Percentiles rank a stretch among this genome's conserved stretches.
phyloP scores from a whole-genome alignment of 2,113 vertebrate genomes.

The Vombatus ursinus region DNA sequence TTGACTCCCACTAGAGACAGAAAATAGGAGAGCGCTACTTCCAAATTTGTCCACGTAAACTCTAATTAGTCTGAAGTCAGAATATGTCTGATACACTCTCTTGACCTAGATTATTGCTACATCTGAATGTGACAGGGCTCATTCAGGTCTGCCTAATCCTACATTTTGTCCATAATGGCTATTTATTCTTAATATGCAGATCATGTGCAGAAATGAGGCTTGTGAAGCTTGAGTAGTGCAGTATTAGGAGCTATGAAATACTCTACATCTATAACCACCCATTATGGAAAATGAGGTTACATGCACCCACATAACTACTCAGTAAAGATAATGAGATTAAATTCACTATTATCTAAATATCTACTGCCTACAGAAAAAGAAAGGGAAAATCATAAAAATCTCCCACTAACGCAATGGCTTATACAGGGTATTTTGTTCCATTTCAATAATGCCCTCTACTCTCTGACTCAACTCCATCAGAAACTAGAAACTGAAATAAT shows the following conservation, averaged over 20 bases:
- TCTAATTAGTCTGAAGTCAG: background rate
- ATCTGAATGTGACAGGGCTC: constrained; percentile 7
- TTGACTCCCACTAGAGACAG: background rate
- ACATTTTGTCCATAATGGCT: background rate
- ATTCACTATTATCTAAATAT: constrained; percentile 54
- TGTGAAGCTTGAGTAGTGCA: constrained; percentile 10
- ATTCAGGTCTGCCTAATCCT: background rate
- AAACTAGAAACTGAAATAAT: constrained; percentile 41
- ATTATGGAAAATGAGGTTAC: constrained; percentile 41
- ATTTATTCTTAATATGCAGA: constrained; percentile 13
- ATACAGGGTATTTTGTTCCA: background rate
- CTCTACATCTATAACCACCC: constrained; percentile 19
- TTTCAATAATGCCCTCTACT: background rate
- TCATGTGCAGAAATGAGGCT: constrained; percentile 22
- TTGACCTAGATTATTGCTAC: background rate
- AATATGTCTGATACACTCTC: constrained; percentile 2
- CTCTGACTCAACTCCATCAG: background rate
- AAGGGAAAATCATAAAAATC: background rate
- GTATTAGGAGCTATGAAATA: background rate
- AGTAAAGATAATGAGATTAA: constrained; percentile 34
- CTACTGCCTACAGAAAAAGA: background rate
- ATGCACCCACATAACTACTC: constrained; percentile 28
- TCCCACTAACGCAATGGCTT: background rate
- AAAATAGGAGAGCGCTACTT: background rate
- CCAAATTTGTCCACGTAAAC: background rate